Evolutionary conservation across 2,888 invertebrate genomes (phyloP).

Genomic region (Halictus quadricinctus): DNA sequence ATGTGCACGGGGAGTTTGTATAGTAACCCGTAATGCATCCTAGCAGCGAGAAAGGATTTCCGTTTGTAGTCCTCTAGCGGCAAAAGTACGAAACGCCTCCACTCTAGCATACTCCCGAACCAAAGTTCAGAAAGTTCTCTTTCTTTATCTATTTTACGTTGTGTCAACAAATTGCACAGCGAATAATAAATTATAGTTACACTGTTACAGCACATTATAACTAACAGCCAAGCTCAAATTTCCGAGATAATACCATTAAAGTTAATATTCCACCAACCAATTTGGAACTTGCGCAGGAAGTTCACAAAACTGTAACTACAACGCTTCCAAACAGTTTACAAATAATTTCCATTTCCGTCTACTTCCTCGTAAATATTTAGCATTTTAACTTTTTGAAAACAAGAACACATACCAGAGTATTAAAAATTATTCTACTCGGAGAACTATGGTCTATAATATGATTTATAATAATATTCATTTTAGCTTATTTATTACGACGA

Average conservation of each 20-base stretch:
- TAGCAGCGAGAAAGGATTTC: not conserved
- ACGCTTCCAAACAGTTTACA: not conserved
- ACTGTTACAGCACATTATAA: not conserved
- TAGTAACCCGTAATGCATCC: not conserved
- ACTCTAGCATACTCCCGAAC: not conserved
- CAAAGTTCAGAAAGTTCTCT: not conserved
- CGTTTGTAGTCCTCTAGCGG: not conserved
- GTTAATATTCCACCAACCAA: not conserved
- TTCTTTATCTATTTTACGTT: not conserved
- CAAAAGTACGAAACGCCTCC: not conserved
- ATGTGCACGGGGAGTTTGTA: not conserved
- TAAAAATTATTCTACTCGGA: too few species aligned
- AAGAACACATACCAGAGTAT: not conserved
- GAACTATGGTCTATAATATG: too few species aligned
- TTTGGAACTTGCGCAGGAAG: not conserved
- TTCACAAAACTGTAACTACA: not conserved
- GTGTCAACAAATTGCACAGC: not conserved
- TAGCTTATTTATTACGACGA: too few species aligned
- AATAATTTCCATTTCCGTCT: not conserved
- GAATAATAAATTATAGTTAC: not conserved
- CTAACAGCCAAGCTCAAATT: not conserved
- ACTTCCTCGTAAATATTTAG: not conserved
- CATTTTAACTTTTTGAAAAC: not conserved
- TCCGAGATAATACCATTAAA: not conserved
- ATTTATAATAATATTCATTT: too few species aligned